Evolutionary conservation across 2,113 vertebrate genomes (phyloP).

Genomic region (Echinops telfairi): DNA sequence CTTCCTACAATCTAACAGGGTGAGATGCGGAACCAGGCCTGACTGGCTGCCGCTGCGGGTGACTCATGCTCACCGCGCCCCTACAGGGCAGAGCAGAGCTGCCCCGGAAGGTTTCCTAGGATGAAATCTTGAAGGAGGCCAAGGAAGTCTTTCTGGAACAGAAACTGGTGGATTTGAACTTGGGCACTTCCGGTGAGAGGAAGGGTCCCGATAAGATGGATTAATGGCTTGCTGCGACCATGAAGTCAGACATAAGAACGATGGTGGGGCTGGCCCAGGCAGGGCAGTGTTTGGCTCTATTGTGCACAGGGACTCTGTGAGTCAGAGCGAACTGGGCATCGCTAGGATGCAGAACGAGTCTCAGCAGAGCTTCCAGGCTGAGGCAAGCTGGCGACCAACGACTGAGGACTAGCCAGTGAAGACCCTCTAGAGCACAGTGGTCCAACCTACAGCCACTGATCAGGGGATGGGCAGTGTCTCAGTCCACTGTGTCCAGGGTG

Average conservation of each 20-base stretch:
- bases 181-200: not conserved
- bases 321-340: no score
- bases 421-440: not conserved
- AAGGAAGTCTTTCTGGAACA: not conserved
- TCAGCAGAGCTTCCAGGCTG: not conserved
- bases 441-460: not conserved
- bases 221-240: not conserved
- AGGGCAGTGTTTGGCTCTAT: no score
- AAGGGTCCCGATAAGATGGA: accelerated
- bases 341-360: not conserved
- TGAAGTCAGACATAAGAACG: no score
- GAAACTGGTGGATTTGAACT: not conserved
- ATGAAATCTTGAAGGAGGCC: not conserved
- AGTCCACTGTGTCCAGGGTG: not conserved
- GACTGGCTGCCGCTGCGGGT: not conserved
- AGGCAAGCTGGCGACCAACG: not conserved
- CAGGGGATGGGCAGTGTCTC: not conserved
- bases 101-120: not conserved
- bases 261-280: no score
- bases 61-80: not conserved
- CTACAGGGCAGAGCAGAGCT: not conserved
- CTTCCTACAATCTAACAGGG: not conserved
- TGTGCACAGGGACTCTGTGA: no score
- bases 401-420: not conserved
- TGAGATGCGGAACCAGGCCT: no score